phyloP scores from a whole-genome alignment of 2,888 invertebrate genomes.

The Sericinus montela region DNA sequence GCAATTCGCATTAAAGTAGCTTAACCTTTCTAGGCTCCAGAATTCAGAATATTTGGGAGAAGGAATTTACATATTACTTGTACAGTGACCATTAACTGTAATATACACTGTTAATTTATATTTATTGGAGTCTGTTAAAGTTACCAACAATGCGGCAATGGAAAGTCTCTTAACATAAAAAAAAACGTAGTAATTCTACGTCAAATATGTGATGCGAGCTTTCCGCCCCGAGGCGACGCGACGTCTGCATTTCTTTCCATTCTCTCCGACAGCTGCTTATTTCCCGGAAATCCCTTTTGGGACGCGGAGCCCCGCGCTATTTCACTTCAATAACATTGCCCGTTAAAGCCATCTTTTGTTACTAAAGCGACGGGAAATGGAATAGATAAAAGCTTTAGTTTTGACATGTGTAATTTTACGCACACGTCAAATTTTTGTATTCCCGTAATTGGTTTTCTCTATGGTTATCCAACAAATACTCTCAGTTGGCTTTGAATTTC shows the following conservation, averaged over 20 bases:
- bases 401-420: neutral
- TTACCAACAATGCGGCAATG: too few species aligned
- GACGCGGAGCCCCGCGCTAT: slow-evolving; percentile 9
- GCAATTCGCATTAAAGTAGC: too few species aligned
- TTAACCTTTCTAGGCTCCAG: too few species aligned
- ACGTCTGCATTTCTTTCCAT: slow-evolving; percentile 16
- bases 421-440: too few species aligned
- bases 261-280: slow-evolving; percentile 19
- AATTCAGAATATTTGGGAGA: too few species aligned
- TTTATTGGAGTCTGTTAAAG: too few species aligned
- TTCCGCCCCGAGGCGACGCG: slow-evolving; percentile 6
- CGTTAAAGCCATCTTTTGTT: slow-evolving; percentile 19
- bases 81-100: too few species aligned
- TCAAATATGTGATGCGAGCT: neutral
- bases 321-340: slow-evolving; percentile 18
- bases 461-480: too few species aligned
- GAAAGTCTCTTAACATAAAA: neutral
- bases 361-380: slow-evolving; percentile 14
- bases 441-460: too few species aligned
- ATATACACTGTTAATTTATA: too few species aligned
- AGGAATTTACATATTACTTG: too few species aligned
- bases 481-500: too few species aligned
- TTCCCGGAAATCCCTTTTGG: slow-evolving; percentile 18
- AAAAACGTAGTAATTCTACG: neutral
- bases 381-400: slow-evolving; percentile 11